Conservation (phyloP, 1,140 invertebrate genomes). For the Drosophila guanche region DNA sequence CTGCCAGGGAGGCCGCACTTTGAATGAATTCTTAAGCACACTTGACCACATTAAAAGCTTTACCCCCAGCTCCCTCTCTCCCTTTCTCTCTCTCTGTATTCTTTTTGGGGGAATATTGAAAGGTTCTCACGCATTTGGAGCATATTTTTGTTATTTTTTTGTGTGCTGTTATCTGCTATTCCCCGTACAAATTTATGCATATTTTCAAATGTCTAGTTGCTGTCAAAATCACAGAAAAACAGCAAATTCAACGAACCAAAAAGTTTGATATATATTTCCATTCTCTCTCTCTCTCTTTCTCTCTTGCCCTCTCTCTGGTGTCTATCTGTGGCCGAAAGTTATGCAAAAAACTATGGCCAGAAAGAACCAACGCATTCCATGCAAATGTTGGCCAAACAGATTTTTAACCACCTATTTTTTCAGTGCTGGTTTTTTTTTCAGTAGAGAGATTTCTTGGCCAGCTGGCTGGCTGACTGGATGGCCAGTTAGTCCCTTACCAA, state of each 20-base stretch:
- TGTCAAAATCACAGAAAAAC: constrained; percentile 71
- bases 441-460: constrained; percentile 59
- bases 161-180: neutral
- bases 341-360: constrained; percentile 68
- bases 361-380: constrained; percentile 65
- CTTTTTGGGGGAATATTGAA: constrained; percentile 36
- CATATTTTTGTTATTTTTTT: constrained; percentile 11
- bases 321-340: constrained; percentile 54
- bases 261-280: constrained; percentile 57
- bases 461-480: constrained; percentile 42
- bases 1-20: constrained; percentile 41
- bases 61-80: neutral
- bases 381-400: constrained; percentile 79
- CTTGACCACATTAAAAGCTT: constrained; percentile 65
- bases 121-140: constrained; percentile 38
- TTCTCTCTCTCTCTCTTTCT: constrained; percentile 23
- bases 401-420: constrained; percentile 71
- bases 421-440: constrained; percentile 36
- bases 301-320: constrained; percentile 28
- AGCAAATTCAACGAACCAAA: constrained; percentile 70
- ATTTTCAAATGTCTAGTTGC: constrained; percentile 38
- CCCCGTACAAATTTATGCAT: constrained; percentile 49
- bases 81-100: too few species aligned
- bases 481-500: constrained; percentile 70
- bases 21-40: constrained; percentile 67